These are phyloP conservation scores for Laothoe populi DNA, from an alignment of 2,888 invertebrate genomes.

Conservation along the genomic window DNA sequence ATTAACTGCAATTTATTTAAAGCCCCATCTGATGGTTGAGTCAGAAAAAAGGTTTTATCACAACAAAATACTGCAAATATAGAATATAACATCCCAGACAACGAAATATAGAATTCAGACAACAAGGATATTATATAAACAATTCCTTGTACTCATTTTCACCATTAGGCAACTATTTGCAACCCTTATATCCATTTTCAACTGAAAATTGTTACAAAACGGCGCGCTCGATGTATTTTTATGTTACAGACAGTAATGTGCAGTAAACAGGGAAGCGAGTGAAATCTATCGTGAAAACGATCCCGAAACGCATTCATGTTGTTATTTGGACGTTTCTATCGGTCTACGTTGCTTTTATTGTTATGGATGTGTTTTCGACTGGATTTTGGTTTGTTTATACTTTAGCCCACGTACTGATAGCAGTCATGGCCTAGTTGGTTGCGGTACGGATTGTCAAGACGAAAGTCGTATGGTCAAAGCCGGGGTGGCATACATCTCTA, in stretches of 20 bases:
- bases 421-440: too few relatives aligned
- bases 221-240: constrained; percentile 11
- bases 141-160: not conserved
- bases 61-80: not conserved
- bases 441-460: too few relatives aligned
- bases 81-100: too few relatives aligned
- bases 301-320: constrained; percentile 12
- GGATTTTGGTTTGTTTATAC: not conserved
- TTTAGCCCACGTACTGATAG: not conserved
- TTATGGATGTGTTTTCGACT: constrained; percentile 29
- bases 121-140: not conserved
- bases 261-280: constrained; percentile 4
- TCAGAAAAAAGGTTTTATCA: too few relatives aligned
- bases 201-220: constrained; percentile 13
- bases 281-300: constrained; percentile 24
- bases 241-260: constrained; percentile 12
- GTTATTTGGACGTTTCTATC: constrained; percentile 27
- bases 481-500: too few relatives aligned
- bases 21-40: too few relatives aligned
- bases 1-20: too few relatives aligned
- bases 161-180: constrained; percentile 8
- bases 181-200: not conserved
- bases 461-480: too few relatives aligned
- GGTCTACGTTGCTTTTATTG: constrained; percentile 25
- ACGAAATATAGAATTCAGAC: not conserved